Evolutionary conservation across 2,888 invertebrate species (phyloP).

Genomic region (Exephanes ischioxanthus): DNA sequence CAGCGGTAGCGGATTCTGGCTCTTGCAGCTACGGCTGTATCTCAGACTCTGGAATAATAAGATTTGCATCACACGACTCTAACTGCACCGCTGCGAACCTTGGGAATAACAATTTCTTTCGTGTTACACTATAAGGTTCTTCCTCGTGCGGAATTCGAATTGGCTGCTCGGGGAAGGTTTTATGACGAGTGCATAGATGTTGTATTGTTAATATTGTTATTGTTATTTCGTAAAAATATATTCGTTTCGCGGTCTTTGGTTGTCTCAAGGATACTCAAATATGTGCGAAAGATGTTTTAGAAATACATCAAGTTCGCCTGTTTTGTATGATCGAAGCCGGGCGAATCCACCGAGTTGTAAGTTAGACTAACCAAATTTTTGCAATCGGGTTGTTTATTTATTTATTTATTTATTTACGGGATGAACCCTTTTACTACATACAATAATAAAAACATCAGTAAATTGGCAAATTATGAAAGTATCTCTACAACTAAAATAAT

Average conservation of each 20-base stretch:
- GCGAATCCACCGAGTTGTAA: slow-evolving; percentile 25
- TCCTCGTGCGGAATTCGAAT: slow-evolving; percentile 49
- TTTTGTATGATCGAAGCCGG: slow-evolving; percentile 4
- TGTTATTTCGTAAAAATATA: no score
- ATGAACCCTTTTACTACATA: no score
- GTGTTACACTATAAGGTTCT: slow-evolving; percentile 43
- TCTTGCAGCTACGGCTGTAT: not conserved
- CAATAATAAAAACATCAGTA: no score
- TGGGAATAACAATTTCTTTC: slow-evolving; percentile 62
- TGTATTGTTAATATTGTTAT: no score
- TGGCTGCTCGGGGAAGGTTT: slow-evolving; percentile 17
- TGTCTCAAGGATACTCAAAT: no score
- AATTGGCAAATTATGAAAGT: no score
- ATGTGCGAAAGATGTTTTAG: no score
- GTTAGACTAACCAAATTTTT: slow-evolving; percentile 39
- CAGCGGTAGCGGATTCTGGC: not conserved
- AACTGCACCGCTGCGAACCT: slow-evolving; percentile 30
- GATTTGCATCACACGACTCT: slow-evolving; percentile 51
- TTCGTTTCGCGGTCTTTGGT: no score
- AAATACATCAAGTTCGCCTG: no score
- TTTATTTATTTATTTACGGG: no score
- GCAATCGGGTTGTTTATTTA: no score
- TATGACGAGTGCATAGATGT: not conserved
- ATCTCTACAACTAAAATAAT: no score
- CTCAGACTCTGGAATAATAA: slow-evolving; percentile 60